Evolutionary conservation across 2,888 invertebrate genomes (phyloP).

Genomic region (Drosophila mulleri): DNA sequence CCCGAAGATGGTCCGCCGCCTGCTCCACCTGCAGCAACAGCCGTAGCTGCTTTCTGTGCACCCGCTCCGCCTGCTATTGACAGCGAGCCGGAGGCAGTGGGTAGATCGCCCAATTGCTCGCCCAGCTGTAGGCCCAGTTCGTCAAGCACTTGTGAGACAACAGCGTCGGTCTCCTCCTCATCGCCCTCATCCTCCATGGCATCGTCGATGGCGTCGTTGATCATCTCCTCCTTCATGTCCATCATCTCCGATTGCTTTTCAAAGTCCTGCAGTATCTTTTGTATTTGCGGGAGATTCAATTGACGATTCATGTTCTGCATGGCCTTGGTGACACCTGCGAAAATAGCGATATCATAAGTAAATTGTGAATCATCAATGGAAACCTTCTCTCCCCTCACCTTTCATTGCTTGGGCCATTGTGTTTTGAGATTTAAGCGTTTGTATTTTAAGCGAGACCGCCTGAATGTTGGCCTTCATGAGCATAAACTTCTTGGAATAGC

Average conservation of each 20-base stretch:
- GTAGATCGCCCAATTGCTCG: conserved; percentile 96
- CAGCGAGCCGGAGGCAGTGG: conserved; percentile 87
- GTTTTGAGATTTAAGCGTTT: conserved; percentile 98
- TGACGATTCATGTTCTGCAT: conserved; percentile 99
- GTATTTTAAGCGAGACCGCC: conserved; percentile 98
- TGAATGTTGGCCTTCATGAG: conserved; percentile 99
- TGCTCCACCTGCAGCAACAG: conserved; percentile 85
- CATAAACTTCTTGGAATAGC: conserved; percentile 99
- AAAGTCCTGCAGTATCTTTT: conserved; percentile 98
- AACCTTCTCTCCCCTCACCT: conserved; percentile 84
- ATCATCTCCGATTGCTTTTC: conserved; percentile 99
- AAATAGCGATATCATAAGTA: background rate
- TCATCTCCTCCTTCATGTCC: conserved; percentile 99
- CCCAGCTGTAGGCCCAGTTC: conserved; percentile 98
- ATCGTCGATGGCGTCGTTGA: conserved; percentile 99
- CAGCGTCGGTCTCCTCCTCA: conserved; percentile 98
- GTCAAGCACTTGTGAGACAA: conserved; percentile 98
- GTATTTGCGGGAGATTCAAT: conserved; percentile 99
- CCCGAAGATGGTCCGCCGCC: conserved; percentile 79
- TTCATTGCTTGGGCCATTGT: conserved; percentile 99
- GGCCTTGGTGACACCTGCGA: conserved; percentile 94
- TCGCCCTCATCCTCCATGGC: conserved; percentile 99
- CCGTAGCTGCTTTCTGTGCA: conserved; percentile 88
- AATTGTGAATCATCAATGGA: conserved; percentile 15
- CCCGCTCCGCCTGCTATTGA: conserved; percentile 87